Conservation (phyloP, 2,888 invertebrate genomes). For the Gastracanthus pulcherrimus region DNA sequence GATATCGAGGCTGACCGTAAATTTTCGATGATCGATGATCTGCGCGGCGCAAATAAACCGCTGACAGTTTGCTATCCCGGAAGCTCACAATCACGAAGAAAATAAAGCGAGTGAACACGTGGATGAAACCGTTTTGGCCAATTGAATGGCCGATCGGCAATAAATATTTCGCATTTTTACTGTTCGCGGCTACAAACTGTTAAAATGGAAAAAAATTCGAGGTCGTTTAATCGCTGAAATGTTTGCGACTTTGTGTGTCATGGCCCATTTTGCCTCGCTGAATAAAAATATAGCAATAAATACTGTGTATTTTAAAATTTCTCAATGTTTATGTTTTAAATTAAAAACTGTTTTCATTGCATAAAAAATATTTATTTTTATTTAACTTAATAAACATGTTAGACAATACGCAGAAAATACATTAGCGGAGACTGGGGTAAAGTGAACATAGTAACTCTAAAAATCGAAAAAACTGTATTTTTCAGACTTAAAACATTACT, state of each 20-base stretch:
- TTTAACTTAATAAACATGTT: too few species aligned
- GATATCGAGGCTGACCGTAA: slow-evolving; percentile 18
- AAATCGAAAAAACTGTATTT: too few species aligned
- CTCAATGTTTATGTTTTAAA: neutral
- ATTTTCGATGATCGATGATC: slow-evolving; percentile 53
- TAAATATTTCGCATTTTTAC: slow-evolving; percentile 39
- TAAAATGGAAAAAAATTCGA: neutral
- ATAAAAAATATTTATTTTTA: too few species aligned
- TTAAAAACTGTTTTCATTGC: too few species aligned
- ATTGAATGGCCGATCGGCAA: slow-evolving; percentile 30
- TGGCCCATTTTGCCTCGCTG: neutral
- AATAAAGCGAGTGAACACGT: slow-evolving; percentile 50
- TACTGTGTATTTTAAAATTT: neutral
- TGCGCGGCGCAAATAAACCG: slow-evolving; percentile 45
- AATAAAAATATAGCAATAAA: neutral
- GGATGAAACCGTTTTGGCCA: slow-evolving; percentile 49
- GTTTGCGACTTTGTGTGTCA: neutral
- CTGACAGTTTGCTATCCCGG: slow-evolving; percentile 54
- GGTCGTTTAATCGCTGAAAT: neutral
- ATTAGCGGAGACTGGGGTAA: too few species aligned
- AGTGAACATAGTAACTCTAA: too few species aligned
- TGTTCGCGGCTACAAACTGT: neutral
- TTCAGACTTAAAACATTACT: too few species aligned
- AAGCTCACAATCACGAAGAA: slow-evolving; percentile 38
- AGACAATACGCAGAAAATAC: too few species aligned